Evolutionary conservation across 1,140 invertebrate species (phyloP).

Genomic region (Colletes gigas): DNA sequence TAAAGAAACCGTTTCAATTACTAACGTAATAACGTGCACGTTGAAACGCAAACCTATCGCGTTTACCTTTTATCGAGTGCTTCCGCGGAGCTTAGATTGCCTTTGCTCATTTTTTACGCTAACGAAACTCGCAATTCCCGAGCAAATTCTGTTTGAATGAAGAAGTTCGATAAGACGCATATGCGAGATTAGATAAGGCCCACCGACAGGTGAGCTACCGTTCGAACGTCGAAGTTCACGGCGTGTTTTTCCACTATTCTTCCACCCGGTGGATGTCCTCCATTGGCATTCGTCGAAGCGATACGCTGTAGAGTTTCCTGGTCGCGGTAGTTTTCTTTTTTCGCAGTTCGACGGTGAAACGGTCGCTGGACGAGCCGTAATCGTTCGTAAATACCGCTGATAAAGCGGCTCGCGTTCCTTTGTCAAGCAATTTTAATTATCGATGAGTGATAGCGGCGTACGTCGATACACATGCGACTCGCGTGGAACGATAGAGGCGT

Average conservation of each 20-base stretch:
- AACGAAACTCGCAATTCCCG: slow-evolving; percentile 26
- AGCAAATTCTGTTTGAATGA: slow-evolving; percentile 34
- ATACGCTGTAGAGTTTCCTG: background rate
- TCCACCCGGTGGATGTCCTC: no score
- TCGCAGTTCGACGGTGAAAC: background rate
- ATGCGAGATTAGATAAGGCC: slow-evolving; percentile 60
- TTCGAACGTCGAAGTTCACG: slow-evolving; percentile 40
- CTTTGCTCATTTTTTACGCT: background rate
- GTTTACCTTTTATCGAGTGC: background rate
- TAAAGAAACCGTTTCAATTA: background rate
- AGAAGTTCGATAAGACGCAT: slow-evolving; percentile 43
- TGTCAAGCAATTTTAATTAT: slow-evolving; percentile 39
- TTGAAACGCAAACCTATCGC: background rate
- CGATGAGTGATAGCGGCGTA: slow-evolving; percentile 13
- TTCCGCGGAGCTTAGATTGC: background rate
- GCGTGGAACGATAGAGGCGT: background rate
- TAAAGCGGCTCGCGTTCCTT: slow-evolving; percentile 4
- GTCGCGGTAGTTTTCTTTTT: background rate
- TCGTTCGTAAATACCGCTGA: slow-evolving; percentile 9
- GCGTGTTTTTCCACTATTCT: background rate
- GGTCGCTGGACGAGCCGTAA: background rate
- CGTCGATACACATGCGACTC: background rate
- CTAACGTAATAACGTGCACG: background rate
- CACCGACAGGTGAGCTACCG: slow-evolving; percentile 56
- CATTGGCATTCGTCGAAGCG: no score